Evolutionary conservation across 2,113 vertebrate genomes (phyloP).

Genomic region (Tapirus terrestris): DNA sequence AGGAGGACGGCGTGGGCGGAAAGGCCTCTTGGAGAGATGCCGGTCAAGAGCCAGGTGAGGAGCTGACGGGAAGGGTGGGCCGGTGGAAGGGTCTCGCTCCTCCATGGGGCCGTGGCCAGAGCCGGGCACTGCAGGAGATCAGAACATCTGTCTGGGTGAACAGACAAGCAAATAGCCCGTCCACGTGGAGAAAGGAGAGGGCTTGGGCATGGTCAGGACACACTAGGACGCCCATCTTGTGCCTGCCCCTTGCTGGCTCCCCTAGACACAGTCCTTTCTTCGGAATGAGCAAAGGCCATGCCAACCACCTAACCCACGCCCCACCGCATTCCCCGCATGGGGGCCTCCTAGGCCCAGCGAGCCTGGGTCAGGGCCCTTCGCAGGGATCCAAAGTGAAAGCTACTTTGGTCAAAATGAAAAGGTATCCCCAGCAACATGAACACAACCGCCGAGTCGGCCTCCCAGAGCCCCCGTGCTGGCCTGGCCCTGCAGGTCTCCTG

Average conservation of each 20-base stretch:
- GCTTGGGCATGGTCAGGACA: neutral
- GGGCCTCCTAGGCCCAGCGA: neutral
- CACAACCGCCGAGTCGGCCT: too few relatives aligned
- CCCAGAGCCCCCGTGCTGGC: neutral
- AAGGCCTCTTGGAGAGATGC: neutral
- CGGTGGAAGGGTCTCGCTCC: neutral
- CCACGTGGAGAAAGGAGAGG: neutral
- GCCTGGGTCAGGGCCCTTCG: neutral
- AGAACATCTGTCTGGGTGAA: neutral
- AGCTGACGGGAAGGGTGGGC: neutral
- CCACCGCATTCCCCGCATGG: neutral
- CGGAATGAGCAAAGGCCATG: neutral
- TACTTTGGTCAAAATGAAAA: neutral
- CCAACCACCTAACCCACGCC: neutral
- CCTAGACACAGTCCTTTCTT: neutral
- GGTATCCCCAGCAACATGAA: neutral
- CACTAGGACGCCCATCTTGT: accelerated
- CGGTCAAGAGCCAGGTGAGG: neutral
- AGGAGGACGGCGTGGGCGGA: neutral
- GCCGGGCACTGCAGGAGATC: accelerated
- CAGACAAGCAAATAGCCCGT: too few relatives aligned
- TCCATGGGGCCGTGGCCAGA: accelerated
- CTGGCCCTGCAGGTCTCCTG: neutral
- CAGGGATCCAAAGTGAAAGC: neutral
- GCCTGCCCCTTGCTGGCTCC: neutral